These are phyloP conservation scores for Dryomyza anilis DNA, from an alignment of 2,888 invertebrate genomes.

Conservation along the genomic window DNA sequence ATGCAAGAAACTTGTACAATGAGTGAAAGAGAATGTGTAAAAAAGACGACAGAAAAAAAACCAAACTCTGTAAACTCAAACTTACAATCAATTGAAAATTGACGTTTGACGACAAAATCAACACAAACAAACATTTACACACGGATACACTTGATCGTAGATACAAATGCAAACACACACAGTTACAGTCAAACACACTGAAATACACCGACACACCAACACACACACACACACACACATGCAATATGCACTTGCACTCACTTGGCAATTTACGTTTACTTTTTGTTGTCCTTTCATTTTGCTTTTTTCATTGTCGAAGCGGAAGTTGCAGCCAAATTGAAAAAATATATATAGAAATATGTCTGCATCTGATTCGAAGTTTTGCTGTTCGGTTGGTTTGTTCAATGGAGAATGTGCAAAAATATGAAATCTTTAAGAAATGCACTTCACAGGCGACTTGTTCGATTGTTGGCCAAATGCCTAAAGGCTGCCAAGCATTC, in stretches of 20 bases:
- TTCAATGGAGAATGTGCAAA: too few species aligned
- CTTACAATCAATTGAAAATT: constrained; percentile 45
- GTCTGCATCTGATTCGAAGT: too few species aligned
- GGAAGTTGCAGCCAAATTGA: too few species aligned
- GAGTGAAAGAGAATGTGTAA: background rate
- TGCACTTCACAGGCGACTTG: too few species aligned
- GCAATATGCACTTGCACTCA: background rate
- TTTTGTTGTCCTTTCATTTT: too few species aligned
- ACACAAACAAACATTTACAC: constrained; percentile 36
- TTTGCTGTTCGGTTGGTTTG: too few species aligned
- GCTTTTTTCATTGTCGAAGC: too few species aligned
- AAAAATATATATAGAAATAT: too few species aligned
- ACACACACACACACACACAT: background rate
- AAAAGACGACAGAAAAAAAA: background rate
- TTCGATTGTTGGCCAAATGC: too few species aligned
- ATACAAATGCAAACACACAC: constrained; percentile 33
- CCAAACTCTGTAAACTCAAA: background rate
- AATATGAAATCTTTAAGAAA: too few species aligned
- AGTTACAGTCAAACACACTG: constrained; percentile 29
- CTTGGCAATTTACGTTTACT: too few species aligned
- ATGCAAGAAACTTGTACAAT: background rate
- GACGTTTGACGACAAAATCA: constrained; percentile 52
- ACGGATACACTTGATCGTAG: constrained; percentile 2
- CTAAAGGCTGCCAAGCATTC: too few species aligned
- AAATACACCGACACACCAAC: constrained; percentile 12